Evolutionary conservation across 2,797 vertebrate genomes (phyloP).

Genomic region (Bryconaethiops microstoma): DNA sequence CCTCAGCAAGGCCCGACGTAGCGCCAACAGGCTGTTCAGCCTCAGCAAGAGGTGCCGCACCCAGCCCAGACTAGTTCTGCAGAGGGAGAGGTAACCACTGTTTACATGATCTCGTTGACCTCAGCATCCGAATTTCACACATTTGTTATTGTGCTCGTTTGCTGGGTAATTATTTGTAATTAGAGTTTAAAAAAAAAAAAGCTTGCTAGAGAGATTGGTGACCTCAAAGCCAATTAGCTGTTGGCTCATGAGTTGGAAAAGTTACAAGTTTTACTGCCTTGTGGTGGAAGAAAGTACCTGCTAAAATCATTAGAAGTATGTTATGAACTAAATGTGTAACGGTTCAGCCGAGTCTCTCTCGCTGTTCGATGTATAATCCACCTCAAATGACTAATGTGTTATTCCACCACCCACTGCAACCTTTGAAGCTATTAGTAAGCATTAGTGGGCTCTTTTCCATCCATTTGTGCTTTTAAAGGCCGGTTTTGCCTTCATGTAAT

Average conservation of each 20-base stretch:
- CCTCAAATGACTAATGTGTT: slow-evolving; percentile 54
- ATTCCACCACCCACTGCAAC: slow-evolving; percentile 41
- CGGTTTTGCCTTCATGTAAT: slow-evolving; percentile 32
- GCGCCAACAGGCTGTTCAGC: slow-evolving; percentile 91
- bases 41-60: slow-evolving; percentile 93
- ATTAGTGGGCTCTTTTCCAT: slow-evolving; percentile 54
- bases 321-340: slow-evolving; percentile 28
- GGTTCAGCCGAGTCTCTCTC: background rate
- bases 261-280: slow-evolving; percentile 1
- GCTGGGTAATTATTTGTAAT: slow-evolving; percentile 70
- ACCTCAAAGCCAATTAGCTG: slow-evolving; percentile 7
- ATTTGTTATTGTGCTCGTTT: slow-evolving; percentile 40
- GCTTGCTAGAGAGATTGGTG: background rate
- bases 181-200: slow-evolving; percentile 18
- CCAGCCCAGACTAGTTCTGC: slow-evolving; percentile 88
- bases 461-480: slow-evolving; percentile 68
- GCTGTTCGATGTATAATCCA: background rate
- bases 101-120: slow-evolving; percentile 58
- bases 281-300: slow-evolving; percentile 25
- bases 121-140: slow-evolving; percentile 42
- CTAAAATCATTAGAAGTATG: slow-evolving; percentile 19
- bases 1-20: slow-evolving; percentile 85
- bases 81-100: slow-evolving; percentile 86
- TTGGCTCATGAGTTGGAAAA: background rate
- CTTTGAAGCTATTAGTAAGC: slow-evolving; percentile 45